Base-by-base conservation (phyloP, 2,797 vertebrate species). In the Labroides dimidiatus region DNA sequence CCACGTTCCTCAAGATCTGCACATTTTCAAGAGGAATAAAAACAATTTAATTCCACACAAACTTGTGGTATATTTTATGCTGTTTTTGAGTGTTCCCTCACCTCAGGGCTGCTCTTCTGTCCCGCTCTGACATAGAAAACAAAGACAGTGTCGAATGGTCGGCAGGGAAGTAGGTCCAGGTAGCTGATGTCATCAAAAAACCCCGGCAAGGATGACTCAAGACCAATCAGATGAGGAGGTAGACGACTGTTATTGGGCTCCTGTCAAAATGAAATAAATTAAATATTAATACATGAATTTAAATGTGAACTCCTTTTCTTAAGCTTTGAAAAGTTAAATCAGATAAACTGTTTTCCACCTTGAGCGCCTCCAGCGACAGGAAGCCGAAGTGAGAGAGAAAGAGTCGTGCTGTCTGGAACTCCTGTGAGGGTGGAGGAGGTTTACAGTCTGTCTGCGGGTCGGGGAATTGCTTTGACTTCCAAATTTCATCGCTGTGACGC, bases 91-190 rank as follows among this genome's bases (percentile, higher is more conserved):
- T 23, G 50, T 45, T 57, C 14, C 7, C 92, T 93, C 88, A 99
- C 97, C 95, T 99, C 97, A 63, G 95, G 95, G 87, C 95, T 96
- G 75, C 94, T 96, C 89, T 98, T 98, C 93, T 99, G 97, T 72
- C 96, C 96, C 51, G 97, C 95, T 74, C 95, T 96, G 92, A 99
- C 95, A 47, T 99, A 99, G 94, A 98, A 99, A 90, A 99, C 92
- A 90, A 99, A 99, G 89, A 97, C 97, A 0, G 97, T 98, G 92
- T 99, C 97, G 75, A 98, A 99, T 21, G 97, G 97, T 81, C 97
- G 94, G 91, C 96, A 97, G 0, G 97, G 96, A 54, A 98, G 92
- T 64, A 98, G 94, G 92, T 99, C 97, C 86, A 99, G 88, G 91
- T 96, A 98, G 84, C 95, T 96, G 73, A 99, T 92, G 88, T 99